Conservation (phyloP, 2,113 vertebrate species). For the Probosciger aterrimus region DNA sequence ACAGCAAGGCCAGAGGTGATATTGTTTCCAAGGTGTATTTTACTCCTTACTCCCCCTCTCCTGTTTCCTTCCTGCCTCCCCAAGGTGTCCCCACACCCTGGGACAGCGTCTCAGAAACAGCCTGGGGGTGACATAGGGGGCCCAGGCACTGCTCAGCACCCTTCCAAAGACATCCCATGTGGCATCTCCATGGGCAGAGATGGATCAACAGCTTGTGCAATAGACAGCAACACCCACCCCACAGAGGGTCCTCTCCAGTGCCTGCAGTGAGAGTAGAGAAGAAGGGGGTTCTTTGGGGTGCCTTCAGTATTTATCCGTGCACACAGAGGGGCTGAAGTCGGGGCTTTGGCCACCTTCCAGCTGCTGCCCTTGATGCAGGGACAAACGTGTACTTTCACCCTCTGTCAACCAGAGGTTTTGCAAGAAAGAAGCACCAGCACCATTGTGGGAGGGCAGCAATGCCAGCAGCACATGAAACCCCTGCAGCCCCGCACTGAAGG, state of each 20-base stretch:
- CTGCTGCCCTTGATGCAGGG: not conserved
- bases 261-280: not conserved
- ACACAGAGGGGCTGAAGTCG: not conserved
- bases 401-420: not conserved
- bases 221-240: accelerated
- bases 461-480: accelerated
- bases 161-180: accelerated
- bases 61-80: not conserved
- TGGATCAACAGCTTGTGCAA: no score
- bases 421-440: not conserved
- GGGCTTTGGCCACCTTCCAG: not conserved
- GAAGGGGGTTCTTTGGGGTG: not conserved
- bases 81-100: not conserved
- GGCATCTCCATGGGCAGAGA: accelerated
- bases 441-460: not conserved
- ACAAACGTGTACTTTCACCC: not conserved
- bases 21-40: not conserved
- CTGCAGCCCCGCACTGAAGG: not conserved
- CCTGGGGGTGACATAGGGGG: accelerated
- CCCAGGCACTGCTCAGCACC: not conserved
- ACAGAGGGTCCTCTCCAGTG: accelerated
- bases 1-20: not conserved
- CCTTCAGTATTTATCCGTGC: accelerated
- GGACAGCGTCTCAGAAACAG: not conserved
- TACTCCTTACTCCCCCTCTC: not conserved